Conservation (phyloP, 2,797 vertebrate genomes). For the Halcyon chelicuti region DNA sequence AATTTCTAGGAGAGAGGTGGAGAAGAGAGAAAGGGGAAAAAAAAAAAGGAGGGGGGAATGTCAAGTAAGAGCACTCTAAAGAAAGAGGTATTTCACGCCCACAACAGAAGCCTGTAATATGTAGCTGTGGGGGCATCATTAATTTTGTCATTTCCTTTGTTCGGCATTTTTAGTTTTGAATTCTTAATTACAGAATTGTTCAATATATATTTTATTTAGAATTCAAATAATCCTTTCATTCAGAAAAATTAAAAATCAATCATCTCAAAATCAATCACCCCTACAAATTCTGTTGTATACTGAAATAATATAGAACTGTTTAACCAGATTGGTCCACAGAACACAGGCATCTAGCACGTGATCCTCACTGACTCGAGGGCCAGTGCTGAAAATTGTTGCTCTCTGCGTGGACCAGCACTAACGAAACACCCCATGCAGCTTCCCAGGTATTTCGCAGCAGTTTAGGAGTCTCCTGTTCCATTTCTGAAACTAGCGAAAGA, state of each 20-base stretch:
- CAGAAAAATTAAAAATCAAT: not conserved
- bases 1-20: not conserved
- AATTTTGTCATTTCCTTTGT: not conserved
- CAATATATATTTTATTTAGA: not conserved
- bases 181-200: not conserved
- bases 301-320: not conserved
- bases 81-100: not conserved
- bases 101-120: not conserved
- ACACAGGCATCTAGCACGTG: not conserved
- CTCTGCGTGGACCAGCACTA: not conserved
- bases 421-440: not conserved
- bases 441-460: not conserved
- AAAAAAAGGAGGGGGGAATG: too few species aligned
- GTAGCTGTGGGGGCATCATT: not conserved
- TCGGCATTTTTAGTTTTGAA: not conserved
- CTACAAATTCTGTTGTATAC: not conserved
- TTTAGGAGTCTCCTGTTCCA: not conserved
- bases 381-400: not conserved
- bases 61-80: not conserved
- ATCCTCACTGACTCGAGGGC: not conserved
- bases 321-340: not conserved
- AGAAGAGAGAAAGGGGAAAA: too few species aligned
- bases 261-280: not conserved
- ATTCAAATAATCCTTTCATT: not conserved
- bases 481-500: not conserved